Evolutionary conservation across 2,888 invertebrate species (phyloP), one percentile per base, ranked within the genome.

Genomic region (Caenorhabditis wallacei): DNA sequence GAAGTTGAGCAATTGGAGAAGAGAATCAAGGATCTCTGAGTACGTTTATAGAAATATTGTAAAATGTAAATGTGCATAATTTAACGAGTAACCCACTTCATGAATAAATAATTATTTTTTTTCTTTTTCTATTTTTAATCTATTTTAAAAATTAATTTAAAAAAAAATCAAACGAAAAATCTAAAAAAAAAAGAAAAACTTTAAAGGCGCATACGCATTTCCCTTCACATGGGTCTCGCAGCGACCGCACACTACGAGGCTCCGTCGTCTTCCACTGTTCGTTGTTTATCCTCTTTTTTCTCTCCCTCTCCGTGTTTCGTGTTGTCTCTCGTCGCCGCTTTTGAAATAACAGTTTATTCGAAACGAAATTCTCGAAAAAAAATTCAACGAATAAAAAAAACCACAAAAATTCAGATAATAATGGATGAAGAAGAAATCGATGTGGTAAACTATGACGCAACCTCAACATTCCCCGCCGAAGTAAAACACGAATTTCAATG

Each of bases 341-440:
- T 76, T 24, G 20, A 76, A 75, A 63, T n/a, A 40, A 37, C 51
- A 2, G 0, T 18, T 43, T 48, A 11, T 70, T 56, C 3, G 20
- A 13, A 13, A 20, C 1, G n/a, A 64, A 53, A 24, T 53, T 7
- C 53, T 1, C 13, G 24, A 53, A 53, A 48, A 16, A 40, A 48
- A 2, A 48, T 22, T 20, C 13, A 74, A 16, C 8, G 35, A n/a
- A 30, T 30, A 54, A 24, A 53, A 30, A 20, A 56, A 43, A n/a
- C n/a, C 22, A 18, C 20, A 43, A 54, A 48, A 59, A 51, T 51
- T 22, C 30, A 46, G 37, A 35, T 24, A 22, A 16, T 0, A 46
- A 79, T 70, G 78, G 70, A 70, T 13, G 63, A 79, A 3, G 78
- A 79, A 22, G 70, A 79, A 16, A 64, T 79, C 7, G 78, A 79